Evolutionary conservation across 1,140 invertebrate genomes (phyloP), one percentile per base, ranked within the genome.

Genomic region (Sinella curviseta): DNA sequence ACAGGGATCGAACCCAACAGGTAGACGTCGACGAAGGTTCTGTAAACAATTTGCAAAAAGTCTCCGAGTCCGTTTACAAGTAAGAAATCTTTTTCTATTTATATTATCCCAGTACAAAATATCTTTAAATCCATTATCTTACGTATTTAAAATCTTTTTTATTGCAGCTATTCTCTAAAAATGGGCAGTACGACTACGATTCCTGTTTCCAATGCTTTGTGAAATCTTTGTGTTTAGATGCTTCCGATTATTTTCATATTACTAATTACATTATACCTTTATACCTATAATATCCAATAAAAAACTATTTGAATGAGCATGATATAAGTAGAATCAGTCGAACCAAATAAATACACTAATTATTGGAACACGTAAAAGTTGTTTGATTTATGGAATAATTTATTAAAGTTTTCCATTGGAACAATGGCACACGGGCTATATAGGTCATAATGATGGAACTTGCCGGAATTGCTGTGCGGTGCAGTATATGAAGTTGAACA

Each of bases 81-180:
- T 70, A 70, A 70, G 65, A 14, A 65, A 12, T 26, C 24, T 12
- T 65, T 26, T 60, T 60, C 24, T 8, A 26, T 24, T n/a, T 60
- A 26, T 14, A 8, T 12, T 60, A 60, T 60, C 55, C n/a, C n/a
- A n/a, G n/a, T n/a, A n/a, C n/a, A n/a, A n/a, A n/a, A n/a, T n/a
- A n/a, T n/a, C n/a, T n/a, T n/a, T n/a, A n/a, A n/a, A n/a, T n/a
- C n/a, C n/a, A n/a, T n/a, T n/a, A n/a, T n/a, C n/a, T n/a, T 48
- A 48, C 17, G 39, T 8, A 48, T n/a, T 26, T 4, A 17, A 60
- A 4, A 31, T 70, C 26, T 8, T 70, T 31, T 30, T 33, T 33
- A 8, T 70, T 70, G 4, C 30, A 70, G 65, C n/a, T 70, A 70
- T n/a, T 70, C 28, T 16, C 31, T 70, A 4, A 70, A 70, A 70